A percentile compares a stretch with the other conserved stretches of the same genome.
Evolutionary conservation across 1,140 invertebrate species (phyloP).

Genomic region (Apis dorsata): DNA sequence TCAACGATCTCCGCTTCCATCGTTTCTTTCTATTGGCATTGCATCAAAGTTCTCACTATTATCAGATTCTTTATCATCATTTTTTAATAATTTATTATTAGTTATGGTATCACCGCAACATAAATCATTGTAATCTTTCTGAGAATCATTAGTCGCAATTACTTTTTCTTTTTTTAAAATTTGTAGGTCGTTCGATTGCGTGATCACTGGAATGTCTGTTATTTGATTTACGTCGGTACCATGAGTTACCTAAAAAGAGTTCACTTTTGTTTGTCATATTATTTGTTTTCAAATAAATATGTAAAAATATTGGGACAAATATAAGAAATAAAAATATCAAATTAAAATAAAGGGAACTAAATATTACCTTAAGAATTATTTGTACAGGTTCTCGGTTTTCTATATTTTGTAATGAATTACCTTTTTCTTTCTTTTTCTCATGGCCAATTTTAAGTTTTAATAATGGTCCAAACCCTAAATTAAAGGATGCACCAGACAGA

Average conservation of each 20-base stretch:
- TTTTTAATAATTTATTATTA: background rate
- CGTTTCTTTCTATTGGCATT: background rate
- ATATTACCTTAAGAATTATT: slow-evolving; percentile 36
- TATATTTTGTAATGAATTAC: slow-evolving; percentile 18
- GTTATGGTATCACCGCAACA: slow-evolving; percentile 9
- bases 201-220: background rate
- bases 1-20: slow-evolving; percentile 28
- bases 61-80: background rate
- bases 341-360: background rate
- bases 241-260: background rate
- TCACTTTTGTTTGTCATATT: no score
- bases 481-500: slow-evolving; percentile 54
- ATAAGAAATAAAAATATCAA: background rate
- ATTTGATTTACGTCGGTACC: background rate
- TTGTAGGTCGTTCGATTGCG: background rate
- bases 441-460: slow-evolving; percentile 36
- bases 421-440: background rate
- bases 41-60: background rate
- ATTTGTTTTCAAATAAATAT: background rate
- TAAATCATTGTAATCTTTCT: background rate
- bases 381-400: slow-evolving; percentile 33
- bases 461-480: slow-evolving; percentile 60
- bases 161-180: background rate
- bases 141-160: background rate
- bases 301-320: background rate